phyloP scores from a whole-genome alignment of 2,797 vertebrate species.

The Dendrocincla tyrannina region DNA sequence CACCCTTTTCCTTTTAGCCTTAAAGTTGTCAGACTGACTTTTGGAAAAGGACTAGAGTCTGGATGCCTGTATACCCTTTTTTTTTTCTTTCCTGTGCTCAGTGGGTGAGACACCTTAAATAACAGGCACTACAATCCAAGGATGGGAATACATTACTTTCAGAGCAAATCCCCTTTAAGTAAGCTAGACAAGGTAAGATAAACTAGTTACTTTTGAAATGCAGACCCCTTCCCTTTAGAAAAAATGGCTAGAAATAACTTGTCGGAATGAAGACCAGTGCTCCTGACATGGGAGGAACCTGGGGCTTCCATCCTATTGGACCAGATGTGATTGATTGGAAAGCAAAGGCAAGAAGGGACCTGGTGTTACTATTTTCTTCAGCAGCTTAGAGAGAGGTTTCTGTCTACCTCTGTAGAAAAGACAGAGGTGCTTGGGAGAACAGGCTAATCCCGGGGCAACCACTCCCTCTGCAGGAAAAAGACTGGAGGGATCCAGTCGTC shows the following conservation, averaged over 20 bases:
- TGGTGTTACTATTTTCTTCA: neutral
- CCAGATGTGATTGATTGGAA: neutral
- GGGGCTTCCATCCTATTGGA: neutral
- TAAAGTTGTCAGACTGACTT: neutral
- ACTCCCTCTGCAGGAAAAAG: conserved; percentile 46
- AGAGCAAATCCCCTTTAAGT: neutral
- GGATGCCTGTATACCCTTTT: neutral
- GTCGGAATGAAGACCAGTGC: neutral
- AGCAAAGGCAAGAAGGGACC: neutral
- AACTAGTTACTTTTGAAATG: neutral
- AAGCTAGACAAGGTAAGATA: neutral
- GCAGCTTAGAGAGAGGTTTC: neutral
- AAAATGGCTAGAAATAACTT: neutral
- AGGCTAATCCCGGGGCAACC: neutral
- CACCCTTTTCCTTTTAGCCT: neutral
- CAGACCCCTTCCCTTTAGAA: neutral
- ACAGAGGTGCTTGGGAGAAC: neutral
- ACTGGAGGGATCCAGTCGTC: neutral
- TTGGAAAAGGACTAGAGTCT: neutral
- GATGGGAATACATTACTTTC: neutral
- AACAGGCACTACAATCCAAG: neutral
- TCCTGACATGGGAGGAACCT: neutral
- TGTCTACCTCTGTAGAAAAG: neutral
- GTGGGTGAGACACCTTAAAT: neutral
- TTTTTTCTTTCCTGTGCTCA: neutral